phyloP scores from a whole-genome alignment of 2,888 invertebrate species.

The Falcaria lacertinaria region DNA sequence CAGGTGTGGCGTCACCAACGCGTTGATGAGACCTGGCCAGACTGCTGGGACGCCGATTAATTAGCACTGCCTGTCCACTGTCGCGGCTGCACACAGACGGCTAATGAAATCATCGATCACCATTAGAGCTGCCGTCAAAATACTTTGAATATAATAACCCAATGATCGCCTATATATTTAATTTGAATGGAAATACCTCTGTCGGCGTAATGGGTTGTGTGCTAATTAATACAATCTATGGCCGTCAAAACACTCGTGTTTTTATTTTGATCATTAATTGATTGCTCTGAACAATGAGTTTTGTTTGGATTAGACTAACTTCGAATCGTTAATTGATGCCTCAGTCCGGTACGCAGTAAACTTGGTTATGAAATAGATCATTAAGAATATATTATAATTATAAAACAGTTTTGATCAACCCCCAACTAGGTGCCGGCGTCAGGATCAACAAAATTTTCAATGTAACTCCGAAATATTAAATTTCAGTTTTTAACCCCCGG shows the following conservation, averaged over 20 bases:
- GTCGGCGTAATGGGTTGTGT: neutral
- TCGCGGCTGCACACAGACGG: conserved; percentile 29
- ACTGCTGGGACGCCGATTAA: conserved; percentile 41
- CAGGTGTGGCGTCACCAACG: conserved; percentile 44
- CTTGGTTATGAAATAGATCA: too few species aligned
- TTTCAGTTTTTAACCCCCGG: too few species aligned
- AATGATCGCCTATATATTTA: conserved; percentile 13
- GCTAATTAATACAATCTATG: neutral
- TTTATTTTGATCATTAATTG: neutral
- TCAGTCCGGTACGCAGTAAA: too few species aligned
- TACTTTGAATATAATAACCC: conserved; percentile 19
- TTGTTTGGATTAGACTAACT: too few species aligned
- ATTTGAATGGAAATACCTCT: neutral
- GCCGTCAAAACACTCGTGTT: neutral
- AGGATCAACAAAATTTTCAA: too few species aligned
- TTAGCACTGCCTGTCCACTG: conserved; percentile 37
- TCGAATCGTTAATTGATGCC: too few species aligned
- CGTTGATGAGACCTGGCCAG: conserved; percentile 32
- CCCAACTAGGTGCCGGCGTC: too few species aligned
- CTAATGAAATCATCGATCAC: conserved; percentile 43
- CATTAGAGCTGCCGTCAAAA: conserved; percentile 36
- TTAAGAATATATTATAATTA: too few species aligned
- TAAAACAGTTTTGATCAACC: too few species aligned
- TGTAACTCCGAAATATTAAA: too few species aligned
- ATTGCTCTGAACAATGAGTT: too few species aligned